phyloP scores from a whole-genome alignment of 1,140 invertebrate species.

The Trialeurodes vaporariorum region DNA sequence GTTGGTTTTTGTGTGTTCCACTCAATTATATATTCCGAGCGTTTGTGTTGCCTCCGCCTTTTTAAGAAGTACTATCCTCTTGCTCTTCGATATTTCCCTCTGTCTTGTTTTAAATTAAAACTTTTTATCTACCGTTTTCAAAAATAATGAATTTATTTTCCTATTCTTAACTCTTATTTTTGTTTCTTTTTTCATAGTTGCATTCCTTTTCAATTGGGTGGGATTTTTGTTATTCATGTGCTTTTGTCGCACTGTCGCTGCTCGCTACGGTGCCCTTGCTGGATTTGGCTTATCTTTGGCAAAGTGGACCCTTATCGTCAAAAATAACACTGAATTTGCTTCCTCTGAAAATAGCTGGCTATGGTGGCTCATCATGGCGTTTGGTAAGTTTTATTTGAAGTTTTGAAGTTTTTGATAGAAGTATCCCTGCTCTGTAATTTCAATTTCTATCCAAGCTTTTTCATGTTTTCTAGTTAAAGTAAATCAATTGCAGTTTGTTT shows the following conservation, averaged over 20 bases:
- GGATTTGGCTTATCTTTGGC: conserved; percentile 84
- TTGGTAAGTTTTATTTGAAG: conserved; percentile 50
- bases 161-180: conserved; percentile 79
- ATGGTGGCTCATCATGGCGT: conserved; percentile 81
- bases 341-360: conserved; percentile 77
- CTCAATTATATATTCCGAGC: too few relatives aligned
- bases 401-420: too few relatives aligned
- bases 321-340: conserved; percentile 73
- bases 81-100: too few relatives aligned
- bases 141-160: conserved; percentile 34
- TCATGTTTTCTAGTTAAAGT: too few relatives aligned
- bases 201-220: conserved; percentile 90
- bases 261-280: conserved; percentile 79
- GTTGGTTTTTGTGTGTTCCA: too few relatives aligned
- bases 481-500: too few relatives aligned
- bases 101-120: too few relatives aligned
- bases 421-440: too few relatives aligned
- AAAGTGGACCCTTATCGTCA: conserved; percentile 90
- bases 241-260: conserved; percentile 86
- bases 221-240: conserved; percentile 84
- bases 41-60: too few relatives aligned
- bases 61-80: too few relatives aligned
- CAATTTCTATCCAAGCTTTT: too few relatives aligned
- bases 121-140: too few relatives aligned
- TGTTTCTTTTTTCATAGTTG: conserved; percentile 52